phyloP scores from a whole-genome alignment of 2,797 vertebrate genomes.

The Novumbra hubbsi region DNA sequence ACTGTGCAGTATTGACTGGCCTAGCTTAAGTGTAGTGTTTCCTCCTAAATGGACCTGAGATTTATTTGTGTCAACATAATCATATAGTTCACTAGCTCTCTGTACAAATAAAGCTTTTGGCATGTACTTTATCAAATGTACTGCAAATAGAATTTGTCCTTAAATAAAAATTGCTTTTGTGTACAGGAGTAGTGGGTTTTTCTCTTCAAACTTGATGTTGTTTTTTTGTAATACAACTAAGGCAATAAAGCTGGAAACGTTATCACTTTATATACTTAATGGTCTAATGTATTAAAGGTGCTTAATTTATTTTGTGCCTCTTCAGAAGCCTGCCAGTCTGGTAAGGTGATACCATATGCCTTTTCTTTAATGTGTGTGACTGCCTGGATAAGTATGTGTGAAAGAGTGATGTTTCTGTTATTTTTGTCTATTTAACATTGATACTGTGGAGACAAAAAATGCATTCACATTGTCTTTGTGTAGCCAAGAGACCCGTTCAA shows the following conservation, averaged over 20 bases:
- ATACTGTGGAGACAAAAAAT: neutral
- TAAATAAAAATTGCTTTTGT: conserved; percentile 39
- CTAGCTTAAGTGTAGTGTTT: conserved; percentile 26
- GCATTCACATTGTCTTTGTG: neutral
- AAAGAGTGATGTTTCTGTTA: neutral
- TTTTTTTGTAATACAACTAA: conserved; percentile 26
- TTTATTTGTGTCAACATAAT: conserved; percentile 28
- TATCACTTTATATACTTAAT: conserved; percentile 50
- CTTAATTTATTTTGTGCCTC: conserved; percentile 38
- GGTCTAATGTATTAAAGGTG: conserved; percentile 38
- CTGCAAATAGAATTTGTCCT: too few species aligned
- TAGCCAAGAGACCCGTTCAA: too few species aligned
- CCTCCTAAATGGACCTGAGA: conserved; percentile 14
- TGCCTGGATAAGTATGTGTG: neutral
- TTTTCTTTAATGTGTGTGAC: conserved; percentile 43
- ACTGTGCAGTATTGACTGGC: conserved; percentile 13
- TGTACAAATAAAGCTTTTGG: conserved; percentile 29
- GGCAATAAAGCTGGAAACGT: conserved; percentile 15
- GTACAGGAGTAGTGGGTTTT: conserved; percentile 39
- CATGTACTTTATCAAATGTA: conserved; percentile 26
- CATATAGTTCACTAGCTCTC: conserved; percentile 30
- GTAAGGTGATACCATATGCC: conserved; percentile 47
- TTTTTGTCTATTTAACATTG: neutral
- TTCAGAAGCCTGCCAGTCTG: conserved; percentile 18
- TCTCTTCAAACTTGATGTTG: conserved; percentile 21